Evolutionary conservation across 1,140 invertebrate genomes (phyloP), one percentile per base, ranked within the genome.

Genomic region (Lucilia sericata): DNA sequence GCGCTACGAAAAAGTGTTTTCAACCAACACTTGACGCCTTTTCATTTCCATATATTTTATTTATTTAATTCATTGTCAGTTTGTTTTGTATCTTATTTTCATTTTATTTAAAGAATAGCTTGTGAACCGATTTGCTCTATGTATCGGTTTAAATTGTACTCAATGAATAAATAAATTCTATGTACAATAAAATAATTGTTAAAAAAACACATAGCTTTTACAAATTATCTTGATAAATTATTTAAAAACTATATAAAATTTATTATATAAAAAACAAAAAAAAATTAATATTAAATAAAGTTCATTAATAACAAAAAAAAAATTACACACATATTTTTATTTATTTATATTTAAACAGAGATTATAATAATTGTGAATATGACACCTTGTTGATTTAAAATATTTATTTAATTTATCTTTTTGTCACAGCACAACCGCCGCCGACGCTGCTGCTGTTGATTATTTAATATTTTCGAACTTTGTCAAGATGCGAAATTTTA

Each of bases 401-500:
- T 60, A 60, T 60, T 60, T 60, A 17, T n/a, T 60, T 60, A 60
- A 60, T 60, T 60, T 60, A n/a, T 60, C 14, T n/a, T 17, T 60
- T 60, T 17, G 0, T 60, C 55, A n/a, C 55, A 13, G 3, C 14
- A n/a, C 25, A 30, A 3, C 25, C 25, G 25, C 25, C 3, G 3
- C 25, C 3, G 25, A 1, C 3, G 25, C 25, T 30, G 25, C 25
- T n/a, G 55, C 14, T 17, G 13, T 60, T 60, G 5, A n/a, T 14
- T 60, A 60, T 60, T 60, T 60, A 17, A n/a, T 60, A 60, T 42
- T 10, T 60, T 60, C 55, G 55, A 60, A 17, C 17, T 17, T 3
- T n/a, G 12, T 60, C n/a, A n/a, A 60, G n/a, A 60, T 60, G 55
- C 55, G 55, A 60, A 55, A 60, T 60, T 60, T 60, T 60, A 17